Base-by-base conservation (phyloP, 2,888 invertebrate species). In the Gastracanthus pulcherrimus region DNA sequence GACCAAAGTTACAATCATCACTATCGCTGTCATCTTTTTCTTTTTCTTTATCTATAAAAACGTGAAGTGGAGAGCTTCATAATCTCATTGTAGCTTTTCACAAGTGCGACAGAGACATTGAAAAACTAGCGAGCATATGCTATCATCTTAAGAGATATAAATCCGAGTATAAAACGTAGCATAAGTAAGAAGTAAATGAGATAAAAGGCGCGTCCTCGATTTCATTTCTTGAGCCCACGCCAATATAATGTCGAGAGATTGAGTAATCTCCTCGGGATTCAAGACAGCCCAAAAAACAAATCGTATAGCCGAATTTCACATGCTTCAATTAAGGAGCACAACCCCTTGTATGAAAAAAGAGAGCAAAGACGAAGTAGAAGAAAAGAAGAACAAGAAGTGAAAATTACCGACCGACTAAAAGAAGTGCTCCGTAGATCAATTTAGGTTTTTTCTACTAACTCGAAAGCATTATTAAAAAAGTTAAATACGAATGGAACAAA, bases 361-460 rank as follows among this genome's bases (percentile, higher is more conserved):
- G n/a, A n/a, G n/a, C n/a, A n/a, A n/a, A n/a, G n/a, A n/a, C n/a
- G n/a, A n/a, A n/a, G n/a, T 55, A 67, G 13, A 64, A 77, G 16
- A 31, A 66, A 62, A 70, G 45, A 77, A 79, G 26, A 76, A 69
- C 66, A 75, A 75, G 69, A 58, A 60, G 31, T 69, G 71, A 82
- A 70, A 66, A 71, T 64, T 26, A 70, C 26, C 51, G 55, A 64
- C 48, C 31, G 74, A 62, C 55, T 31, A 62, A 66, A 76, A 80
- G 45, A 79, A 80, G 55, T 82, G 70, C 55, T 83, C 74, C 48
- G 78, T 82, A 80, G 78, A 82, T 75, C 72, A 74, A 78, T 81
- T 83, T 76, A 83, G 80, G 77, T 79, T 83, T 85, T 84, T 86
- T 85, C 78, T 84, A 86, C 83, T 72, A 80, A 84, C 80, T 66